These are phyloP conservation scores for Anastrepha ludens DNA, from an alignment of 1,140 invertebrate genomes.

Conservation along the genomic window DNA sequence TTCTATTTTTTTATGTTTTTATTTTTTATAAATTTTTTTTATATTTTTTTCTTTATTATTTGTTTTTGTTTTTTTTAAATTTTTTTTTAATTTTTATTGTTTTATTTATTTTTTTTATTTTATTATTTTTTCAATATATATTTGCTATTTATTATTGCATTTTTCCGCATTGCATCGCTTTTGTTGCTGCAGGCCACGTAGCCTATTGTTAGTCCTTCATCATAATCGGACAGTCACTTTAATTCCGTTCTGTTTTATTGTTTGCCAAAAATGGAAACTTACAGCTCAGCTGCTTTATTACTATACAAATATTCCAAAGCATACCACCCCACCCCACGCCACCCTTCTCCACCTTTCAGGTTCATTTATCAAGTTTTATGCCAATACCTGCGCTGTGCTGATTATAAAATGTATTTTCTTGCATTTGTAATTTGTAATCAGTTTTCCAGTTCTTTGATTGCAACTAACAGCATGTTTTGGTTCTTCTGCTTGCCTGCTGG, in stretches of 20 bases:
- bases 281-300: background rate
- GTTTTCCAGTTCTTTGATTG: slow-evolving; percentile 10
- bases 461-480: background rate
- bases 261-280: slow-evolving; percentile 12
- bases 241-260: background rate
- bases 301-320: background rate
- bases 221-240: background rate
- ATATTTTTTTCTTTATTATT: too few species aligned
- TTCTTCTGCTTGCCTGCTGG: slow-evolving; percentile 1
- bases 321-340: too few species aligned
- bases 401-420: slow-evolving; percentile 21
- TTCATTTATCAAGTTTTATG: background rate
- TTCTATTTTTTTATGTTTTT: too few species aligned
- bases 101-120: too few species aligned
- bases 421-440: slow-evolving; percentile 11
- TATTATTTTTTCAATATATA: too few species aligned
- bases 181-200: background rate
- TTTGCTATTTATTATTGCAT: background rate
- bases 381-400: background rate
- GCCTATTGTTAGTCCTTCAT: too few species aligned
- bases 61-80: too few species aligned
- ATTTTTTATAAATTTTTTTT: too few species aligned
- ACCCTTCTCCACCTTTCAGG: background rate
- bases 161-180: background rate
- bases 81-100: too few species aligned